phyloP scores from a whole-genome alignment of 2,113 vertebrate species.

The Callithrix jacchus region DNA sequence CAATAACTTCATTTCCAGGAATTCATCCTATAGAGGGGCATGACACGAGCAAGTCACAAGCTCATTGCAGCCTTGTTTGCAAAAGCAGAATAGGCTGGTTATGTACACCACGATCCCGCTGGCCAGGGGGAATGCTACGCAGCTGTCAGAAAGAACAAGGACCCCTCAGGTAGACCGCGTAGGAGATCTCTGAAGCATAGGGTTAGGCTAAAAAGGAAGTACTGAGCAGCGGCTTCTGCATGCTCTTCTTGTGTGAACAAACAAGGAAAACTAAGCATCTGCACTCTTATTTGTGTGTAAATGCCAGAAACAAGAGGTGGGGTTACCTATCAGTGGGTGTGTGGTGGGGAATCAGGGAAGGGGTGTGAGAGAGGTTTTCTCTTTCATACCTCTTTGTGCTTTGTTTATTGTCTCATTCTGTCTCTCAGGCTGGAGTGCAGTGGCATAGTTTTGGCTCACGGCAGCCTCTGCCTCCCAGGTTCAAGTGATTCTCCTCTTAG shows the following conservation, averaged over 20 bases:
- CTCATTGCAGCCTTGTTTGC: background rate
- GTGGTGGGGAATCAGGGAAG: background rate
- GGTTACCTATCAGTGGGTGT: background rate
- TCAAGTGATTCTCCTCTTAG: too few relatives aligned
- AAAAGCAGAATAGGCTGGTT: background rate
- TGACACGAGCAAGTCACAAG: background rate
- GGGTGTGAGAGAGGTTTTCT: background rate
- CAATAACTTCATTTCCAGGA: background rate
- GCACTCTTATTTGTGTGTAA: background rate
- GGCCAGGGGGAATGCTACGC: background rate
- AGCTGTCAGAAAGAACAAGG: background rate
- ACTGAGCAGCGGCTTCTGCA: background rate
- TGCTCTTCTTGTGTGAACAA: background rate
- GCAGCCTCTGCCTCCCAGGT: too few relatives aligned
- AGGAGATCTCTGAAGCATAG: background rate
- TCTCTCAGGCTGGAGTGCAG: too few relatives aligned
- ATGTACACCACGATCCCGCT: background rate
- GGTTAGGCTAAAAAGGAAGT: background rate
- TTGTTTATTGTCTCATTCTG: background rate
- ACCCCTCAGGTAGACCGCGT: rapidly evolving
- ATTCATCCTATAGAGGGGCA: background rate
- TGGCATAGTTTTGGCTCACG: too few relatives aligned
- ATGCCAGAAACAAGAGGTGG: background rate
- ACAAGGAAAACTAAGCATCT: background rate
- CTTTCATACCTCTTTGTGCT: background rate